Conservation (phyloP, 2,797 vertebrate genomes). For the Lepilemur septentrionalis region DNA sequence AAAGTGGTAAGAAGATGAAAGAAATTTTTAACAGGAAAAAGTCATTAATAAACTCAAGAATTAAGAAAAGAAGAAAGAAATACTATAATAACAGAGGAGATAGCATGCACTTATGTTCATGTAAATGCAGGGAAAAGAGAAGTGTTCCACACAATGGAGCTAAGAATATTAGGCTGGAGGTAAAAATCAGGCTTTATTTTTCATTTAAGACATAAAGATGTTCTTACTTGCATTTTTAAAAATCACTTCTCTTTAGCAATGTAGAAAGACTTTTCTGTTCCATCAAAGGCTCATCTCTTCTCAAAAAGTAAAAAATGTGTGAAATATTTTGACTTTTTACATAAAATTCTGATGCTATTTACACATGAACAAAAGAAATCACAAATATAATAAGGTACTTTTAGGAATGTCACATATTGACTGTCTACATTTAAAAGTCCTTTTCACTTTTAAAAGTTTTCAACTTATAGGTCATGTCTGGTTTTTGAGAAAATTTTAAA, state of each 20-base stretch:
- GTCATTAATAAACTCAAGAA: not conserved
- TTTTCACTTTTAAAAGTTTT: not conserved
- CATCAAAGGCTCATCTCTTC: not conserved
- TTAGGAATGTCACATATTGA: not conserved
- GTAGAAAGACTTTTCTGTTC: not conserved
- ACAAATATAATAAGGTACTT: not conserved
- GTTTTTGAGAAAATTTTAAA: slow-evolving; percentile 10
- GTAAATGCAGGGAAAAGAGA: not conserved
- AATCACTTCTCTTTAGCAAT: not conserved
- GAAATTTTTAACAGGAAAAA: not conserved
- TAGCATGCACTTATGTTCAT: not conserved
- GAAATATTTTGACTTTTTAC: not conserved
- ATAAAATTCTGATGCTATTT: not conserved
- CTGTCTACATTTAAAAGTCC: not conserved
- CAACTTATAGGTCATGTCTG: not conserved
- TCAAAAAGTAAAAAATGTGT: not conserved
- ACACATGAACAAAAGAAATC: not conserved
- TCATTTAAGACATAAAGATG: not conserved
- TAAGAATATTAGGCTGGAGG: not conserved
- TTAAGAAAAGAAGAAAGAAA: slow-evolving; percentile 1
- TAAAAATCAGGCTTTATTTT: not conserved
- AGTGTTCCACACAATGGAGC: not conserved
- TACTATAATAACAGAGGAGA: not conserved
- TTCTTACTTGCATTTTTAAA: not conserved
- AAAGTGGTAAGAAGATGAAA: not conserved